Percentiles rank a stretch among this genome's conserved stretches.
These are phyloP conservation scores for Delphinapterus leucas DNA, from an alignment of 2,113 vertebrate species.

Conservation along the genomic window DNA sequence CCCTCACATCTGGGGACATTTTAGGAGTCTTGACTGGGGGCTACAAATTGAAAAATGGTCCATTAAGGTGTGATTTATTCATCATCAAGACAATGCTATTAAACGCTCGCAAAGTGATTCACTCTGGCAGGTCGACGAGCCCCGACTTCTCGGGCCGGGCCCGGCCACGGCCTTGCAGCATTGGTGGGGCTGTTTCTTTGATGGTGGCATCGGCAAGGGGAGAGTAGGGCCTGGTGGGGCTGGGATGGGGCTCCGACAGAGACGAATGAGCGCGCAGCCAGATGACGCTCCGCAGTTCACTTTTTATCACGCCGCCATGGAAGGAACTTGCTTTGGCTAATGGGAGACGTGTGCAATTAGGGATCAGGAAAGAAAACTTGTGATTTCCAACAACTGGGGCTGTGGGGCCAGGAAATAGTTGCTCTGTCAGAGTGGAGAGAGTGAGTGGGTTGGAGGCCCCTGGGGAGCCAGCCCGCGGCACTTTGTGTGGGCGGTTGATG, in stretches of 20 bases:
- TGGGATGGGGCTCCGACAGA: constrained; percentile 38
- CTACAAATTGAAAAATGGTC: constrained; percentile 70
- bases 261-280: constrained; percentile 49
- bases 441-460: not conserved
- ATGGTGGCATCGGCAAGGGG: not conserved
- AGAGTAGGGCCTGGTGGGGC: not conserved
- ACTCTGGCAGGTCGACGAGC: constrained; percentile 33
- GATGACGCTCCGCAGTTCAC: not conserved
- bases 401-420: not conserved
- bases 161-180: not conserved
- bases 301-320: constrained; percentile 13
- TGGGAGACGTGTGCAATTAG: not conserved
- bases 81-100: constrained; percentile 65
- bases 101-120: constrained; percentile 53
- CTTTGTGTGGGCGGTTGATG: no score
- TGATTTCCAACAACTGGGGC: not conserved
- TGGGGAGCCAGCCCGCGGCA: not conserved
- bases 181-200: constrained; percentile 54
- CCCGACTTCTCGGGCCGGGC: not conserved
- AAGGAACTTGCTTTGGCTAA: constrained; percentile 9
- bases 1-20: constrained; percentile 74
- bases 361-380: not conserved
- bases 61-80: constrained; percentile 60
- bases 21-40: constrained; percentile 61
- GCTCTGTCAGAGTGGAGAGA: not conserved